phyloP scores from a whole-genome alignment of 2,113 vertebrate species.

The Chamaetylas fuelleborni region DNA sequence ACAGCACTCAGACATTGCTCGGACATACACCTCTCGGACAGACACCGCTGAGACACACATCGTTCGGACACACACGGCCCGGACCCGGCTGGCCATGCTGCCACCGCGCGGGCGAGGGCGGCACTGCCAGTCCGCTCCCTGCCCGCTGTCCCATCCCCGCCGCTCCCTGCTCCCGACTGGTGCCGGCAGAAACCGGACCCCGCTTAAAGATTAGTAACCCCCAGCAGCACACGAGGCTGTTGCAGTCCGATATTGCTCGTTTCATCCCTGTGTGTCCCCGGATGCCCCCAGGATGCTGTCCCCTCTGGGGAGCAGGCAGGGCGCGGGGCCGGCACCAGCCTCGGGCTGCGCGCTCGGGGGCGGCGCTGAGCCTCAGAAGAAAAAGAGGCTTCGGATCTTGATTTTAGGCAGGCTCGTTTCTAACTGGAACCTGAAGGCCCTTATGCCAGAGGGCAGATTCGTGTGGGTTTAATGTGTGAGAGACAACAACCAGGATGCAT shows the following conservation, averaged over 20 bases:
- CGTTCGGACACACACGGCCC: neutral
- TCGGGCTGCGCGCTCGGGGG: fast-evolving
- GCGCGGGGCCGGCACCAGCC: fast-evolving
- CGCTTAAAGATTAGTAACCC: neutral
- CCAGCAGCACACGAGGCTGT: no score
- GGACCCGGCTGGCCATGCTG: neutral
- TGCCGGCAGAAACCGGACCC: neutral
- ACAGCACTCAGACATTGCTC: no score
- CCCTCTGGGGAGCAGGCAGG: neutral
- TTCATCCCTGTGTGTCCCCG: neutral
- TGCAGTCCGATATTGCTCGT: fast-evolving
- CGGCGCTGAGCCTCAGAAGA: neutral
- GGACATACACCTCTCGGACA: no score
- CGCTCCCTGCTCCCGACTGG: neutral
- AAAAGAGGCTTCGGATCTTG: neutral
- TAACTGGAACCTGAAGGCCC: neutral
- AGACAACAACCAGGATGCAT: neutral
- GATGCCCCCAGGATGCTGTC: neutral
- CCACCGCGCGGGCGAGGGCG: neutral
- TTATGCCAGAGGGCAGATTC: neutral
- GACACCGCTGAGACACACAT: no score
- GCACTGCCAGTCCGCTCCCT: neutral
- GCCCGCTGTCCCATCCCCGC: neutral
- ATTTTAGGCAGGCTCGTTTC: neutral
- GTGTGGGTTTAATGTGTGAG: fast-evolving